Evolutionary conservation across 2,113 vertebrate genomes (phyloP).

Genomic region (Psephotus haematonotus): DNA sequence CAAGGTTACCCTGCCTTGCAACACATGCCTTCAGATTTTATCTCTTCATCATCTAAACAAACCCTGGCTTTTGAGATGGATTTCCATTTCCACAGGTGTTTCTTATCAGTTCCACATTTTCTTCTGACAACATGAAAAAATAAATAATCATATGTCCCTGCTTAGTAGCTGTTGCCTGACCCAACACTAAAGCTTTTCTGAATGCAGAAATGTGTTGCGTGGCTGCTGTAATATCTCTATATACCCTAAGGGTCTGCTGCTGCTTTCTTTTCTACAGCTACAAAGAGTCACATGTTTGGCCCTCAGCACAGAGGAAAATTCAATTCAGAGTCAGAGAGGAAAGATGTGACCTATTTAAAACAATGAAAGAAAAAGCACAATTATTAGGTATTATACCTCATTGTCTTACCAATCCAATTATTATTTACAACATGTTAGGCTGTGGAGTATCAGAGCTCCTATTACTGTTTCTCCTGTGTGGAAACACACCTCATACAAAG

Average conservation of each 20-base stretch:
- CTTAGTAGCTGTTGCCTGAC: constrained; percentile 39
- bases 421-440: background rate
- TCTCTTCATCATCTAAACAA: constrained; percentile 41
- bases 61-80: constrained; percentile 7
- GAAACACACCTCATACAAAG: background rate
- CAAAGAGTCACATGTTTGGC: constrained; percentile 33
- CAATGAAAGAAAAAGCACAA: background rate
- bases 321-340: background rate
- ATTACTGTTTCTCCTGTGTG: background rate
- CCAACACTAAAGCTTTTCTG: constrained; percentile 3
- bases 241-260: constrained; percentile 50
- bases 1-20: constrained; percentile 19
- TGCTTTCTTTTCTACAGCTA: constrained; percentile 14
- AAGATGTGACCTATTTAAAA: constrained; percentile 46
- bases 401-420: background rate
- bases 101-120: constrained; percentile 49
- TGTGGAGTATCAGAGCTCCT: background rate
- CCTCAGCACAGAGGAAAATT: background rate
- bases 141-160: background rate
- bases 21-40: constrained; percentile 38
- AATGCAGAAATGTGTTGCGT: constrained; percentile 41
- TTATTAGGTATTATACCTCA: background rate
- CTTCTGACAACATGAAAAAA: constrained; percentile 14
- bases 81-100: constrained; percentile 46
- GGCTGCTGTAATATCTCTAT: constrained; percentile 38